phyloP scores from a whole-genome alignment of 2,888 invertebrate genomes.

The Aquatica leii region DNA sequence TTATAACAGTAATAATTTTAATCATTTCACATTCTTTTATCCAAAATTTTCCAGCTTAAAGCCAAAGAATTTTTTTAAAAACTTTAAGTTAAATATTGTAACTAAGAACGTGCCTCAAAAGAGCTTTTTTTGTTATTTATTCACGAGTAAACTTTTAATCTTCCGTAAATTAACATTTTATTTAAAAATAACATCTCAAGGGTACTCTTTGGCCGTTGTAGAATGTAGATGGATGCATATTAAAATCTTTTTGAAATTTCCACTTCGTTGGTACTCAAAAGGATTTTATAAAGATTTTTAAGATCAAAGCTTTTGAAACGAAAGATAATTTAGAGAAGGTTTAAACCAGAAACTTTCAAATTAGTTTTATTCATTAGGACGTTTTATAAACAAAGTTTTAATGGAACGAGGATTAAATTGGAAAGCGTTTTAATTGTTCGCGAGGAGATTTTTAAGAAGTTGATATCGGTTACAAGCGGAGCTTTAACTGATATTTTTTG shows the following conservation, averaged over 20 bases:
- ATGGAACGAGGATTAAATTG: not conserved
- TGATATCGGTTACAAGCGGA: not conserved
- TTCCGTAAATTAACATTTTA: slow-evolving; percentile 17
- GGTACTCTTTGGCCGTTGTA: slow-evolving; percentile 17
- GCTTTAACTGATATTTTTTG: no score
- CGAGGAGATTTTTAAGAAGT: slow-evolving; percentile 19
- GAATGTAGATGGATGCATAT: slow-evolving; percentile 15
- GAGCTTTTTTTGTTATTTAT: not conserved
- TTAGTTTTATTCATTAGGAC: slow-evolving; percentile 19
- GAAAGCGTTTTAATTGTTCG: not conserved
- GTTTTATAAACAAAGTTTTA: slow-evolving; percentile 19
- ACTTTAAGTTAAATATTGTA: not conserved
- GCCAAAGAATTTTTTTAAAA: no score
- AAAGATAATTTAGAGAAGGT: slow-evolving; percentile 32
- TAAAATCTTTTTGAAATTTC: slow-evolving; percentile 28
- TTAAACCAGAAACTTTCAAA: slow-evolving; percentile 32
- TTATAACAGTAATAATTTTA: slow-evolving; percentile 15
- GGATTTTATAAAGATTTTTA: slow-evolving; percentile 30
- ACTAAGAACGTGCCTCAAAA: not conserved
- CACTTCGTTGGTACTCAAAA: slow-evolving; percentile 27
- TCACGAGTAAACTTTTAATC: not conserved
- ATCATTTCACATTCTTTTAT: no score
- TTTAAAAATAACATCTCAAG: slow-evolving; percentile 18
- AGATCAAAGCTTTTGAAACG: slow-evolving; percentile 31
- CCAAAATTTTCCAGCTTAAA: no score